Evolutionary conservation across 2,888 invertebrate species (phyloP).

Genomic region (Lasioglossum leucozonium): DNA sequence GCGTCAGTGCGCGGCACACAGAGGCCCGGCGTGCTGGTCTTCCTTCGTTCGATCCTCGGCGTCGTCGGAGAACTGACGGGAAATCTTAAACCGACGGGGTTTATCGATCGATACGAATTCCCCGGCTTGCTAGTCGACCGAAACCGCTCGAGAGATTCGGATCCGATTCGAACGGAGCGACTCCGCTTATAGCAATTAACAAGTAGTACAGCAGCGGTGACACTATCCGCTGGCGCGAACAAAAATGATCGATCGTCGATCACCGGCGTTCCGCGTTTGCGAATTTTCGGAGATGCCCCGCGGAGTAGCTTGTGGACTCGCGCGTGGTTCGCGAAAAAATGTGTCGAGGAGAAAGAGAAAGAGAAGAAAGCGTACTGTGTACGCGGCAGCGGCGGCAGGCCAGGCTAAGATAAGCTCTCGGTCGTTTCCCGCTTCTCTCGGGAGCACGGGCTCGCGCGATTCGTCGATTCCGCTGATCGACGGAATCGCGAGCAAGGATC

Average conservation of each 20-base stretch:
- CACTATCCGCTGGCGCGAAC: not conserved
- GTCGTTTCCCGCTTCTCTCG: slow-evolving; percentile 45
- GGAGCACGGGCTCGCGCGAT: slow-evolving; percentile 25
- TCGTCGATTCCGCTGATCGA: slow-evolving; percentile 42
- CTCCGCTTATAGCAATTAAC: too few relatives aligned
- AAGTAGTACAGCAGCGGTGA: not conserved
- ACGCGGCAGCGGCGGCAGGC: not conserved
- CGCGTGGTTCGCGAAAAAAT: slow-evolving; percentile 7
- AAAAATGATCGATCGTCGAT: not conserved
- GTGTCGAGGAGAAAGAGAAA: slow-evolving; percentile 1
- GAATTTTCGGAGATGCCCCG: not conserved
- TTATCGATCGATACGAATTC: slow-evolving; percentile 14
- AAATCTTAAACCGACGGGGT: slow-evolving; percentile 17
- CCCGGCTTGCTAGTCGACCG: not conserved
- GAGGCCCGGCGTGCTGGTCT: not conserved
- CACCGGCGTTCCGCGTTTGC: not conserved
- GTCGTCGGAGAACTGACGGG: not conserved
- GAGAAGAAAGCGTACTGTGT: not conserved
- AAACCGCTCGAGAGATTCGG: slow-evolving; percentile 7
- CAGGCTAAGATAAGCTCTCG: not conserved
- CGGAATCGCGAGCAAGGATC: slow-evolving; percentile 50
- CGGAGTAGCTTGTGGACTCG: not conserved
- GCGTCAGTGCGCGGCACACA: slow-evolving; percentile 1
- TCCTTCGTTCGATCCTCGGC: slow-evolving; percentile 14
- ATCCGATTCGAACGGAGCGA: not conserved